Evolutionary conservation across 2,888 invertebrate genomes (phyloP), one percentile per base, ranked within the genome.

Genomic region (Perizoma affinitatum): DNA sequence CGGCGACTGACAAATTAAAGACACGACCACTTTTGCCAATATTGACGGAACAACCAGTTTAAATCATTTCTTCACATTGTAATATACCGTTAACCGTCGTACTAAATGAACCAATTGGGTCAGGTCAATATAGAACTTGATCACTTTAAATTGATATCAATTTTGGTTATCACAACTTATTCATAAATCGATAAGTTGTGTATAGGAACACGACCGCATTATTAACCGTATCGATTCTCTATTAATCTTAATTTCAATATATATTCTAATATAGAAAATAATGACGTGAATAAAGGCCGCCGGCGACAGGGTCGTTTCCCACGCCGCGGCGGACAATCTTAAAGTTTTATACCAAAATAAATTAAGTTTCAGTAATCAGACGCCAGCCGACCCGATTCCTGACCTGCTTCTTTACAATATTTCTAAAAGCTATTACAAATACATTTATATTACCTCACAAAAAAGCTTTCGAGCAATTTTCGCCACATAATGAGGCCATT

Each of bases 401-500:
- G 87, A 80, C 85, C 87, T 84, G 88, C 80, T 89, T 82, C 90
- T 86, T 90, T 79, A 91, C 91, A 89, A 90, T 92, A 90, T 91
- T 87, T 91, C 90, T 91, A 90, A 89, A 91, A 90, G 90, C 91
- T 91, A 90, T 90, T 90, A 90, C 92, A 91, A 91, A 92, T 90
- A 91, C 91, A 90, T 91, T 91, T 90, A 91, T 91, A 90, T 87
- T 82, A 84, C 86, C 82, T 78, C 87, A 89, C 89, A 91, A 92
- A 92, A 90, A 90, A 91, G 82, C 84, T 90, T 87, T 88, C 85
- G 86, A 80, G 86, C 92, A 92, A 92, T 92, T 92, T 92, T 91
- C 92, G 92, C 92, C 91, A 91, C 87, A 90, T 92, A 92, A 92
- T 92, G 87, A 91, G 91, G 88, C 91, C 86, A 92, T 92, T 92